Evolutionary conservation across 2,797 vertebrate genomes (phyloP), one percentile per base, ranked within the genome.

Genomic region (Cossypha niveicapilla): DNA sequence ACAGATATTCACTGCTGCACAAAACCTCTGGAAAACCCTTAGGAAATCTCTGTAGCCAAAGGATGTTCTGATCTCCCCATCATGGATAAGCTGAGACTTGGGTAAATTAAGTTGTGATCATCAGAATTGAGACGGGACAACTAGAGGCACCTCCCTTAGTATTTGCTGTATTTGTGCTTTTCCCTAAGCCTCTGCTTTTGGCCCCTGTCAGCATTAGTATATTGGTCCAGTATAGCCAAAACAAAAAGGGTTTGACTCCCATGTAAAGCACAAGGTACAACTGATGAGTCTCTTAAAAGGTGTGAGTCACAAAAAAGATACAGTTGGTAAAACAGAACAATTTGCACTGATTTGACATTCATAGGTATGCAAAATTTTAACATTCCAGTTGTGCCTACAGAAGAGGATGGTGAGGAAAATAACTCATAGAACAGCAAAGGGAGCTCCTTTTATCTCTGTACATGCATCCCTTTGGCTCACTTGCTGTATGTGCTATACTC

Each of bases 331-430:
- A 80, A 15, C 27, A 79, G 58, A 87, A 30, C 9, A 56, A 39
- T 73, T 70, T 85, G 51, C 74, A 48, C 35, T 1, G 3, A 63
- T 88, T 76, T 92, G 78, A 63, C 45, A 22, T 79, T 89, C 53
- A n/a, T 63, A 93, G 22, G 24, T 57, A 45, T 57, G 65, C 63
- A 57, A 86, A 89, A 76, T 73, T 70, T 82, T 53, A 82, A 93
- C 82, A 71, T 67, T 39, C 27, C 56, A n/a, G 0, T 82, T 91
- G 45, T 95, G 61, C 32, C 48, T 85, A n/a, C 0, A 0, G 28
- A 96, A 87, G 41, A 87, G 19, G 13, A 13, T 77, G 76, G 42
- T 1, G 1, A 27, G 32, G 50, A 77, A 82, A 79, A 73, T 58
- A 88, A 45, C 47, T 54, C 44, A 76, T 30, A 73, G 24, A 62